Evolutionary conservation across 2,888 invertebrate species (phyloP), one percentile per base, ranked within the genome.

Genomic region (Cataglyphis altisquamis): DNA sequence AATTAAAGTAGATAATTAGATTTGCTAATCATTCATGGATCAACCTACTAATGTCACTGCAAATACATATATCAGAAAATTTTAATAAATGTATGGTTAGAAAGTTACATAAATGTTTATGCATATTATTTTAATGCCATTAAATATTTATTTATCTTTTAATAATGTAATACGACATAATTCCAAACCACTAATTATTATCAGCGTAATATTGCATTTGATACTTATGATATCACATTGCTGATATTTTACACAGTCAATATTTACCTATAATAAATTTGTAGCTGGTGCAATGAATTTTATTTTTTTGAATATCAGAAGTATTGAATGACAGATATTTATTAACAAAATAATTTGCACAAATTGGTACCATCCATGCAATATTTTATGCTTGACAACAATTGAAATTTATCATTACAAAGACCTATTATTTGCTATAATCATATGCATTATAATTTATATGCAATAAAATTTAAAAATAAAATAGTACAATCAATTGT

Each of bases 1-100:
- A 8, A 36, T 36, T n/a, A n/a, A 60, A 73, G 8, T 52, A 8
- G 2, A 73, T 73, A 63, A 73, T 73, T 29, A 60, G 41, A 73
- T 73, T 60, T 0, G 25, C n/a, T 6, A 39, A 60, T 73, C 1
- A 60, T 60, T 41, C n/a, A 60, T 60, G 2, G 39, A 60, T 15
- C 18, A 21, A 72, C 12, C 25, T 12, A 60, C 60, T 72, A 2
- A 41, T 39, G 10, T 29, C 39, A 18, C 25, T 73, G 12, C 4
- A 25, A 12, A 73, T 62, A 18, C n/a, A 60, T 39, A 18, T 32
- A 41, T 39, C 25, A 41, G 60, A 41, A n/a, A 29, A 41, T 73
- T 62, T 25, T 4, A n/a, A 36, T 70, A 70, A 62, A 25, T 57
- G 5, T 41, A 4, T 21, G 62, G 41, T 73, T 41, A n/a, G 29